A percentile compares a stretch with the other conserved stretches of the same genome.
Evolutionary conservation across 1,140 invertebrate species (phyloP).

Genomic region (Lordiphosa collinella): DNA sequence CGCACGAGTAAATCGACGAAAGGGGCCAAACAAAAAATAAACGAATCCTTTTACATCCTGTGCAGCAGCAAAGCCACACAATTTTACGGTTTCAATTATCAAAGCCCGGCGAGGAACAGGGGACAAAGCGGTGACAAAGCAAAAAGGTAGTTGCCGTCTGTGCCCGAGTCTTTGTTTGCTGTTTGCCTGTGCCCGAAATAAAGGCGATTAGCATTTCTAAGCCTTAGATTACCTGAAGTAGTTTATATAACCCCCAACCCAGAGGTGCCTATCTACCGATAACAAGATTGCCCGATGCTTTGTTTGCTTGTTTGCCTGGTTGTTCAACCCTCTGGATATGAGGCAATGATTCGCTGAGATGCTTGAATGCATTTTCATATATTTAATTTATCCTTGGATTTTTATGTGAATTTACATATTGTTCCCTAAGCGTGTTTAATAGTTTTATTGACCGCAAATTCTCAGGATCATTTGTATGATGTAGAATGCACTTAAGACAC

Average conservation of each 20-base stretch:
- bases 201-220: constrained; percentile 77
- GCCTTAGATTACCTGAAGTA: constrained; percentile 77
- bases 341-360: constrained; percentile 47
- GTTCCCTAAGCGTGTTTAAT: no score
- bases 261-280: constrained; percentile 33
- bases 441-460: no score
- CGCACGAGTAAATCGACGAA: constrained; percentile 62
- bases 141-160: constrained; percentile 45
- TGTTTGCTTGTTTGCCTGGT: constrained; percentile 44
- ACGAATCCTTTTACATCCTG: constrained; percentile 55
- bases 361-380: constrained; percentile 53
- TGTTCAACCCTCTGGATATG: constrained; percentile 20
- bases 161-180: constrained; percentile 14
- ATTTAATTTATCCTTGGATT: constrained; percentile 68
- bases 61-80: constrained; percentile 50
- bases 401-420: no score
- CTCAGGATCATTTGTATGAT: no score
- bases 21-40: constrained; percentile 6
- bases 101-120: constrained; percentile 39
- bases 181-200: constrained; percentile 48
- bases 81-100: constrained; percentile 75
- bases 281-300: constrained; percentile 57
- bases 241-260: constrained; percentile 55
- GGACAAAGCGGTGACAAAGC: constrained; percentile 61
- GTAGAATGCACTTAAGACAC: no score